A percentile compares a stretch with the other conserved stretches of the same genome.
Evolutionary conservation across 2,113 vertebrate species (phyloP).

Genomic region (Heliornis fulica): DNA sequence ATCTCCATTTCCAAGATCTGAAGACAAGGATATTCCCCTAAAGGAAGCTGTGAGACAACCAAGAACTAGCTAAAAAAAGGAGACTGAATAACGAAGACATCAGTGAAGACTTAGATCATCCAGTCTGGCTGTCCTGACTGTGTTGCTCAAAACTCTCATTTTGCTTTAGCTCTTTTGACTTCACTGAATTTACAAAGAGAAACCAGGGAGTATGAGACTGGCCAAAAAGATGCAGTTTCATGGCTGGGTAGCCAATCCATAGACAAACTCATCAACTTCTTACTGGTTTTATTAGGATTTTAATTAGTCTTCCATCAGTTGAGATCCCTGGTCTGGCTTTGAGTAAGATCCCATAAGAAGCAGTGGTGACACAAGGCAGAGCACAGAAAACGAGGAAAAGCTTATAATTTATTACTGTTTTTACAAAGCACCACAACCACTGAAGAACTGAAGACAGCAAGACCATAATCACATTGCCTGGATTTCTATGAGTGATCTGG

Average conservation of each 20-base stretch:
- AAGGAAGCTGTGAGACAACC: background rate
- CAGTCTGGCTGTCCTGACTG: background rate
- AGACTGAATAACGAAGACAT: too few species aligned
- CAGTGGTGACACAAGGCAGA: background rate
- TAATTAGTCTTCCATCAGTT: background rate
- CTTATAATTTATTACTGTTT: background rate
- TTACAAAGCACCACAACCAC: background rate
- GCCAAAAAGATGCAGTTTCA: background rate
- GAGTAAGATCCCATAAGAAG: background rate
- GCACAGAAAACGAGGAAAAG: background rate
- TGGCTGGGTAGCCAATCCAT: background rate
- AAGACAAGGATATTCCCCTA: background rate
- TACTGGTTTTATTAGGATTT: background rate
- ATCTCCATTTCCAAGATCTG: background rate
- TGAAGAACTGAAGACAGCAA: background rate
- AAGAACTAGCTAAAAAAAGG: background rate
- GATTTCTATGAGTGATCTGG: background rate
- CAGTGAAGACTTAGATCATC: too few species aligned
- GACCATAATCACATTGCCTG: rapidly evolving
- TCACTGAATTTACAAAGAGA: background rate
- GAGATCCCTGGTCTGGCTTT: background rate
- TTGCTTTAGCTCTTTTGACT: background rate
- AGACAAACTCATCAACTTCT: background rate
- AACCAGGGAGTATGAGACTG: background rate
- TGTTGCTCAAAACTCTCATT: background rate